phyloP scores from a whole-genome alignment of 53 echinoderm and acorn worm species.

The Paracentrotus lividus region DNA sequence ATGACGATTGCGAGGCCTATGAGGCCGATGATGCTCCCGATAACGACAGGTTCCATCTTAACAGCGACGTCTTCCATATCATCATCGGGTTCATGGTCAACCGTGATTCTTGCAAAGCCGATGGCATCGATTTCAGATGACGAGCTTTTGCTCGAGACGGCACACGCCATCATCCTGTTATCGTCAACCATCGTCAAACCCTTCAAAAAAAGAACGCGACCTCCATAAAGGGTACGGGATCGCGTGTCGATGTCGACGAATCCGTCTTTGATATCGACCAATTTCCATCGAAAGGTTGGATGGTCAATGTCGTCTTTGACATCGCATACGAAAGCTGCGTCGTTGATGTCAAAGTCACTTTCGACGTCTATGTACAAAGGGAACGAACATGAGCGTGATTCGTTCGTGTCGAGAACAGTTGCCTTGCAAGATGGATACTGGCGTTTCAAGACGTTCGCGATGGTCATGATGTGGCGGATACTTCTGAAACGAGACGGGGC shows the following conservation, averaged over 20 bases:
- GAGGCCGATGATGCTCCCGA: not conserved
- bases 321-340: not conserved
- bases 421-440: not conserved
- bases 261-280: not conserved
- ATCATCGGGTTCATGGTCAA: not conserved
- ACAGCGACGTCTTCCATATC: too few species aligned
- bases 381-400: constrained; percentile 5
- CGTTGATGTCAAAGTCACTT: not conserved
- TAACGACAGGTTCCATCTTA: not conserved
- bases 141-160: not conserved
- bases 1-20: not conserved
- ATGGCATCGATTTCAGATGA: not conserved
- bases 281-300: not conserved
- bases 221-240: not conserved
- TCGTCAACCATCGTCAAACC: not conserved
- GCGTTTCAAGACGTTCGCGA: not conserved
- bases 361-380: not conserved
- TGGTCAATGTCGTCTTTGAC: not conserved
- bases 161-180: not conserved
- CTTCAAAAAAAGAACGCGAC: not conserved
- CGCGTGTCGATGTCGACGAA: not conserved
- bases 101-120: constrained; percentile 6
- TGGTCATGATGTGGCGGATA: not conserved
- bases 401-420: not conserved
- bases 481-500: not conserved